Conservation (phyloP, 2,797 vertebrate species). For the Darevskia mixta region DNA sequence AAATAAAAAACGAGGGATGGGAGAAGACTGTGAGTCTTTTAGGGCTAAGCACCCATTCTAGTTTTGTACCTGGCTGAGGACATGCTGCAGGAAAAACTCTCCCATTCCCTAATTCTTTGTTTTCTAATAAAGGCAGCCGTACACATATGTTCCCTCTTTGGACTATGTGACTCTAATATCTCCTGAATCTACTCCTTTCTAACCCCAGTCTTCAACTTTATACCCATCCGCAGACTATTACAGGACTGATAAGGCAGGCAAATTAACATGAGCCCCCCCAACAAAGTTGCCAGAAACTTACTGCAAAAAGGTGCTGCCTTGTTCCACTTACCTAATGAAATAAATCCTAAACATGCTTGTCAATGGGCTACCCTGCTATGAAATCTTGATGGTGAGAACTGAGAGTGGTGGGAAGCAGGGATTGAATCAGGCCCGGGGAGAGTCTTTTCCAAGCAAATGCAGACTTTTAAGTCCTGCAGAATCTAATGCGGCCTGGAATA, state of each 20-base stretch:
- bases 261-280: not conserved
- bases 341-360: not conserved
- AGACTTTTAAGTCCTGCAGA: not conserved
- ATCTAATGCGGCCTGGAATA: too few relatives aligned
- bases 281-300: too few relatives aligned
- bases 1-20: too few relatives aligned
- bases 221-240: not conserved
- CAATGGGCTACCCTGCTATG: not conserved
- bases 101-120: not conserved
- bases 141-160: not conserved
- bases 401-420: not conserved
- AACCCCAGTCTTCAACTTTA: not conserved
- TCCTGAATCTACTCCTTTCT: not conserved
- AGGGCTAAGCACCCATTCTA: constrained; percentile 27
- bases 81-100: not conserved
- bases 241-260: not conserved
- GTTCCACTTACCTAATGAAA: not conserved
- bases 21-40: constrained; percentile 1
- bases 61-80: constrained; percentile 17
- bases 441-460: not conserved
- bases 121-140: not conserved
- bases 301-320: not conserved
- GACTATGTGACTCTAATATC: not conserved
- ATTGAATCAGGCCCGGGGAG: too few relatives aligned
- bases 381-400: too few relatives aligned